Percentiles rank a stretch among this genome's conserved stretches.
Evolutionary conservation across 2,888 invertebrate species (phyloP).

Genomic region (Allygus modestus): DNA sequence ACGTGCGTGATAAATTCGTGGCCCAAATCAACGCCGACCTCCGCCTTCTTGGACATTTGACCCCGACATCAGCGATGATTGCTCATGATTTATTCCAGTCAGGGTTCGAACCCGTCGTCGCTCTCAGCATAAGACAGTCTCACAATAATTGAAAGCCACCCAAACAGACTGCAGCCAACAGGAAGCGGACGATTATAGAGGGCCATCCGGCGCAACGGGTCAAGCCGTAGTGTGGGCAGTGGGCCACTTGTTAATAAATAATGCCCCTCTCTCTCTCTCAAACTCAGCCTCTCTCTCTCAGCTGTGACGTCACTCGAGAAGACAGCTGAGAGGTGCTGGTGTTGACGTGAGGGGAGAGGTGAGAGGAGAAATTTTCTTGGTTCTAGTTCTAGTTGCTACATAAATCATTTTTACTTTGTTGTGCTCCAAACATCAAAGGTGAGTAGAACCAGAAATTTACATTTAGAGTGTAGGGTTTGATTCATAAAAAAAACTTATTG

Average conservation of each 20-base stretch:
- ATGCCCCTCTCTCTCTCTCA: background rate
- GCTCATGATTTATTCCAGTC: slow-evolving; percentile 22
- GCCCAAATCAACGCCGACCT: background rate
- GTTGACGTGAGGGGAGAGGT: too few species aligned
- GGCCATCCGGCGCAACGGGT: too few species aligned
- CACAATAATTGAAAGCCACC: slow-evolving; percentile 51
- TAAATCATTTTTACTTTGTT: too few species aligned
- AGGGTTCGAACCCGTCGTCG: slow-evolving; percentile 14
- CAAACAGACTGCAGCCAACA: slow-evolving; percentile 1
- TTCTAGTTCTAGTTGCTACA: too few species aligned
- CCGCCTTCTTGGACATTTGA: background rate
- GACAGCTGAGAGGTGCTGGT: slow-evolving; percentile 27
- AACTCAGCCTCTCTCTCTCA: background rate
- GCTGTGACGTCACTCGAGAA: slow-evolving; percentile 12
- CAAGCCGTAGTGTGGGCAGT: background rate
- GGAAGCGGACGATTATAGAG: slow-evolving; percentile 11
- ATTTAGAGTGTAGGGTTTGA: too few species aligned
- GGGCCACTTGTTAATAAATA: slow-evolving; percentile 24
- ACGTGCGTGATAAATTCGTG: too few species aligned
- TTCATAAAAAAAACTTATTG: too few species aligned
- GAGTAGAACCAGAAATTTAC: too few species aligned
- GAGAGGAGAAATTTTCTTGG: too few species aligned
- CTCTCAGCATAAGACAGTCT: slow-evolving; percentile 17
- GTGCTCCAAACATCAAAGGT: too few species aligned
- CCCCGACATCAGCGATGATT: background rate